Base-by-base conservation (phyloP, 2,888 invertebrate genomes). In the Gymnoscelis rufifasciata region DNA sequence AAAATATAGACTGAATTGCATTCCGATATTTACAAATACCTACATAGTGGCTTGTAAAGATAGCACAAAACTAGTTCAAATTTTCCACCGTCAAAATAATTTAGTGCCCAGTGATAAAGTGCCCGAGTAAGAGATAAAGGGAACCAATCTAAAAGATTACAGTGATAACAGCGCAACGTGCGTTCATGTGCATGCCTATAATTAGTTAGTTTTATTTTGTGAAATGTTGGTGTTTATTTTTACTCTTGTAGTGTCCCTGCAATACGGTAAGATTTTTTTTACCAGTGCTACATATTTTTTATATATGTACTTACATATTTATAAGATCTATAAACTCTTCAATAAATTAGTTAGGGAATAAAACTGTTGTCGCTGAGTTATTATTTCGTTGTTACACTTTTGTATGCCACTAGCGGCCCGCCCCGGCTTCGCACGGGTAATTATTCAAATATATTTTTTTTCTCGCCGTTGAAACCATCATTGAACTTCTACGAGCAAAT, bases 91-190 rank as follows among this genome's bases (percentile, higher is more conserved):
- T 69, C 70, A 66, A 71, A 76, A 69, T 78, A 78, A 81, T 80
- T 78, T 82, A 83, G 64, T 64, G 65, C 59, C 66, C 60, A 59
- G 53, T 66, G 84, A 83, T 83, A 84, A 79, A 33, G 66, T 57
- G 56, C 52, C 59, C 52, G 58, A 56, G 66, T 64, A 54, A 66
- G 56, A 76, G 82, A 82, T 81, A 81, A 80, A 66, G 57, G 61
- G 59, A 66, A 67, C 65, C 64, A 42, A 48, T 40, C 48, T 33
- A 33, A 54, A 51, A 75, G 78, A 80, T 81, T 83, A 83, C 77
- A 78, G 52, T 55, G 76, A 78, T 78, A 78, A 72, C 57, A 56
- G 64, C 60, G 60, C 57, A 58, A 56, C 56, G 58, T 58, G 63
- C 57, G 62, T 47, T 43, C 19, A 19, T 26, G 42, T 64, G 66